phyloP scores from a whole-genome alignment of 2,888 invertebrate species.

The Macaria notata region DNA sequence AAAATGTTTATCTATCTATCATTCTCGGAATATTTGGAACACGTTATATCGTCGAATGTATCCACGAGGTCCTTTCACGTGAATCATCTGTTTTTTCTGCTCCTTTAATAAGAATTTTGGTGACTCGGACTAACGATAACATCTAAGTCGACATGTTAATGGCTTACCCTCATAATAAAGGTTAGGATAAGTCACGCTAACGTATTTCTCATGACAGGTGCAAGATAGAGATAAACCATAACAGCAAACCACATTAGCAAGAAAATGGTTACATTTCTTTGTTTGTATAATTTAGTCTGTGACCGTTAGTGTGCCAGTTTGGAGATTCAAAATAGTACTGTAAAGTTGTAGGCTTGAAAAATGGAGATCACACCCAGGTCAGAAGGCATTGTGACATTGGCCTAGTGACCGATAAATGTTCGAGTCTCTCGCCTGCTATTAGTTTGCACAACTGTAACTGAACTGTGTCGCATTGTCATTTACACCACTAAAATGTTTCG shows the following conservation, averaged over 20 bases:
- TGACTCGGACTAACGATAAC: constrained; percentile 25
- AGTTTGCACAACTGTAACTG: constrained; percentile 53
- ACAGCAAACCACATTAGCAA: constrained; percentile 10
- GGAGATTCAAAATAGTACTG: constrained; percentile 20
- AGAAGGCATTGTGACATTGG: constrained; percentile 59
- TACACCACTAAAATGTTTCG: constrained; percentile 7
- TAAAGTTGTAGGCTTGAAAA: constrained; percentile 22
- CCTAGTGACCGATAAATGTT: constrained; percentile 56
- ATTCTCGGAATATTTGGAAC: constrained; percentile 11
- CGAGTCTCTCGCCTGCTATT: constrained; percentile 38
- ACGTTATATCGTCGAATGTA: neutral
- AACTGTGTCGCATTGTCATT: constrained; percentile 14
- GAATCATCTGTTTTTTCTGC: constrained; percentile 36
- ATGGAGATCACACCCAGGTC: constrained; percentile 25
- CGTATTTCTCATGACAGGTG: constrained; percentile 12
- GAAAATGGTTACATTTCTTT: constrained; percentile 7
- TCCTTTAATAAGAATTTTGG: constrained; percentile 25
- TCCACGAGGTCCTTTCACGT: constrained; percentile 21
- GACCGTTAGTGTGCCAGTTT: constrained; percentile 19
- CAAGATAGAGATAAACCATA: constrained; percentile 18
- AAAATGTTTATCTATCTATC: too few species aligned
- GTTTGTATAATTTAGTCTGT: constrained; percentile 20
- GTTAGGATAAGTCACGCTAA: constrained; percentile 6
- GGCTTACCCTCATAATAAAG: constrained; percentile 6
- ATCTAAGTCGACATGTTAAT: constrained; percentile 23